Percentiles rank a stretch among this genome's conserved stretches.
phyloP scores from a whole-genome alignment of 2,797 vertebrate species.

The Pelobates cultripes region DNA sequence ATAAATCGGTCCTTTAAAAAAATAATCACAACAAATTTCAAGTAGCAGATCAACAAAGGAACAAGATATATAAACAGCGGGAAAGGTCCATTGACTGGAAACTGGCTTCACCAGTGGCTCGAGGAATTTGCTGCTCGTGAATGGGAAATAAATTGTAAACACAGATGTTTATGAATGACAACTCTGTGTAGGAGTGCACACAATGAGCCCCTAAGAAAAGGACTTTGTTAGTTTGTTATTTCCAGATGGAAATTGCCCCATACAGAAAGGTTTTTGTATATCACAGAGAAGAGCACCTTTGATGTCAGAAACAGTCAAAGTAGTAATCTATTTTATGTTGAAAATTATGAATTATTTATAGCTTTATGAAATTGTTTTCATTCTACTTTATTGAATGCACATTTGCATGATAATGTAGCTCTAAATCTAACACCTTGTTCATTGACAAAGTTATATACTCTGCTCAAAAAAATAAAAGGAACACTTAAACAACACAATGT shows the following conservation, averaged over 20 bases:
- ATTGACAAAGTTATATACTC: too few relatives aligned
- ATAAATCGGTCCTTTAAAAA: too few relatives aligned
- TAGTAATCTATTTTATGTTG: too few relatives aligned
- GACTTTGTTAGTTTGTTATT: slow-evolving; percentile 17
- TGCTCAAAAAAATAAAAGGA: too few relatives aligned
- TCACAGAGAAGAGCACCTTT: background rate
- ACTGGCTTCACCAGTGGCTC: slow-evolving; percentile 54
- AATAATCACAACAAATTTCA: too few relatives aligned
- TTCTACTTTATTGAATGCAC: too few relatives aligned
- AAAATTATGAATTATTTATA: too few relatives aligned
- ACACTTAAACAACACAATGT: too few relatives aligned
- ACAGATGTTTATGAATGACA: slow-evolving; percentile 60
- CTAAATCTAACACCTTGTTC: too few relatives aligned
- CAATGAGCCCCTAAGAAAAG: slow-evolving; percentile 14
- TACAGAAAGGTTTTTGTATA: background rate
- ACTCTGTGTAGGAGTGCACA: slow-evolving; percentile 61
- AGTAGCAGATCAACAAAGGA: slow-evolving; percentile 64
- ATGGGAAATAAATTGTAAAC: slow-evolving; percentile 63
- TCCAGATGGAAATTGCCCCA: slow-evolving; percentile 33
- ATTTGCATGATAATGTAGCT: too few relatives aligned
- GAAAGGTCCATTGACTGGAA: slow-evolving; percentile 60
- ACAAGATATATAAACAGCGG: slow-evolving; percentile 59
- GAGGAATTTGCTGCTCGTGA: slow-evolving; percentile 62
- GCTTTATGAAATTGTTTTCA: too few relatives aligned
- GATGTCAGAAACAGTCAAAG: background rate